These are phyloP conservation scores for Bufotes viridis DNA, from an alignment of 2,797 vertebrate genomes.

Conservation along the genomic window DNA sequence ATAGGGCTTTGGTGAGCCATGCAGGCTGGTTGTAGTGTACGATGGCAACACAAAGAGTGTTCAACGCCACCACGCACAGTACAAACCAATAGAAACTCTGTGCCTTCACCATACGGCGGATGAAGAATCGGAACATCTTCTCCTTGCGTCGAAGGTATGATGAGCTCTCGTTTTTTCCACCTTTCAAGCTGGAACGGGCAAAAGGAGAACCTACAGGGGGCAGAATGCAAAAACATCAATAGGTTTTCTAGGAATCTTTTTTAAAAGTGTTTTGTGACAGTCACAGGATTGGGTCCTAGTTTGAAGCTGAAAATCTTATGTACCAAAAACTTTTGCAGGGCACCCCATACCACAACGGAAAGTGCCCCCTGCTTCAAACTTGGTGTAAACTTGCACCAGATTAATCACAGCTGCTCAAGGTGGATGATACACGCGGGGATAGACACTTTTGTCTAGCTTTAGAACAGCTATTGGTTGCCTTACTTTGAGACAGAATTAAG, in stretches of 20 bases:
- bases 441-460: no score
- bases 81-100: slow-evolving; percentile 98
- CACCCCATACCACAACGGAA: no score
- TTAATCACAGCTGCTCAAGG: no score
- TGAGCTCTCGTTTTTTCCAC: slow-evolving; percentile 88
- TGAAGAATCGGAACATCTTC: slow-evolving; percentile 94
- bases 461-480: no score
- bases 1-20: slow-evolving; percentile 90
- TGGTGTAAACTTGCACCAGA: no score
- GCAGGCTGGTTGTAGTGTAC: slow-evolving; percentile 95
- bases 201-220: slow-evolving; percentile 85
- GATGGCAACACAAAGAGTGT: slow-evolving; percentile 93
- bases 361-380: no score
- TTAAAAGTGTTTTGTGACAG: background rate
- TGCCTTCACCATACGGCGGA: slow-evolving; percentile 93
- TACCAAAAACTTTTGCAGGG: background rate
- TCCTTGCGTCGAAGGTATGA: slow-evolving; percentile 93
- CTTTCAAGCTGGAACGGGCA: slow-evolving; percentile 88
- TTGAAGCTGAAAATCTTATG: background rate
- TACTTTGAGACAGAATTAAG: no score
- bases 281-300: background rate
- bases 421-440: no score
- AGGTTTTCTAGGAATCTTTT: background rate
- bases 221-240: background rate
- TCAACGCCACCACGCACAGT: slow-evolving; percentile 91